Conservation (phyloP, 2,888 invertebrate species). For the Troides helena region DNA sequence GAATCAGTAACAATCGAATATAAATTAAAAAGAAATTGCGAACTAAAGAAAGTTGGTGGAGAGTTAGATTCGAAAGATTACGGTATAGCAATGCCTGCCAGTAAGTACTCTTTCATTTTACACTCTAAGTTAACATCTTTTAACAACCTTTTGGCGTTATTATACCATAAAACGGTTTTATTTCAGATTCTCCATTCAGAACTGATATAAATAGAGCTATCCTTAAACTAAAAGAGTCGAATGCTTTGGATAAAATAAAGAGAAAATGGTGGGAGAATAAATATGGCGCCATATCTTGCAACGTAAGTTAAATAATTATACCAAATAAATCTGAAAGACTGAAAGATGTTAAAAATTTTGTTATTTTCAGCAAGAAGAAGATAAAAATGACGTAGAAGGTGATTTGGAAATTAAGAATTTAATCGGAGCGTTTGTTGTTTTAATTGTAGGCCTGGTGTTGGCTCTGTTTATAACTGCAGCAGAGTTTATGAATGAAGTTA, state of each 20-base stretch:
- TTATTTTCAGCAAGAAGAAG: conserved; percentile 51
- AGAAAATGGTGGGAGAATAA: conserved; percentile 93
- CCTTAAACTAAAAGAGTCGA: conserved; percentile 92
- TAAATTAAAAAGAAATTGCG: conserved; percentile 89
- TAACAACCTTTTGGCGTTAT: neutral
- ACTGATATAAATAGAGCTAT: conserved; percentile 91
- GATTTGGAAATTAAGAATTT: conserved; percentile 69
- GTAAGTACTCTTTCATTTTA: conserved; percentile 78
- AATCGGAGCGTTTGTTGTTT: conserved; percentile 64
- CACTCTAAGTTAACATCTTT: conserved; percentile 78
- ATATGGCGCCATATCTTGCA: conserved; percentile 81
- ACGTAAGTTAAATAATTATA: conserved; percentile 45
- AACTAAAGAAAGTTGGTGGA: conserved; percentile 88
- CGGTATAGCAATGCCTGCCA: conserved; percentile 91
- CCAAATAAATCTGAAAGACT: neutral
- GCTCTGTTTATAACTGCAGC: conserved; percentile 63
- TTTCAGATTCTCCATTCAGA: conserved; percentile 85
- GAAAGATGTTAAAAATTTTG: neutral
- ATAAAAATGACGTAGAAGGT: conserved; percentile 79
- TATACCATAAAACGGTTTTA: conserved; percentile 11
- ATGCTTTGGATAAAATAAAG: conserved; percentile 87
- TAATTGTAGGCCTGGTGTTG: conserved; percentile 59
- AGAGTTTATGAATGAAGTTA: conserved; percentile 70
- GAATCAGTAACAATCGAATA: conserved; percentile 97
- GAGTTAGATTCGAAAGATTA: conserved; percentile 91